Percentiles rank a stretch among this genome's conserved stretches.
These are phyloP conservation scores for Clarias pachynema DNA, from an alignment of 2,797 vertebrate species.

Conservation along the genomic window DNA sequence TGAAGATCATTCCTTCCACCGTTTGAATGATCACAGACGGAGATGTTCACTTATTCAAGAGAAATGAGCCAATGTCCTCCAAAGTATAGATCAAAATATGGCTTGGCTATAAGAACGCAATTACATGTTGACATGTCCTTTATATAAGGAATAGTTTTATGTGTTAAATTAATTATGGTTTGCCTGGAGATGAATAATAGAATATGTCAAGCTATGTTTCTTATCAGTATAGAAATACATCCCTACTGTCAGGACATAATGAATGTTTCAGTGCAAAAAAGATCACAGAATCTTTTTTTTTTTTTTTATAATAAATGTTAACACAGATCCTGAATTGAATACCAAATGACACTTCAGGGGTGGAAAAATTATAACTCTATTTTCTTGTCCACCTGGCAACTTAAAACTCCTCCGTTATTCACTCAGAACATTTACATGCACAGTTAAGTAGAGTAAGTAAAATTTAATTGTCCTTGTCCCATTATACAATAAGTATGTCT, in stretches of 20 bases:
- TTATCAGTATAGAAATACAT: neutral
- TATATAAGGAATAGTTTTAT: neutral
- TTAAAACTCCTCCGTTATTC: neutral
- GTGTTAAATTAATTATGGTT: neutral
- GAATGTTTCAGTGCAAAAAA: neutral
- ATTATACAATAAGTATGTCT: too few species aligned
- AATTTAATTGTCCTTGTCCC: too few species aligned
- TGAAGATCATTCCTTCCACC: conserved; percentile 33
- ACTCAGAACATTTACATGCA: too few species aligned
- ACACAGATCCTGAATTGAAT: neutral
- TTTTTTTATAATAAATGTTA: neutral
- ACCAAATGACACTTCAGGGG: neutral
- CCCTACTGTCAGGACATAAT: conserved; percentile 1
- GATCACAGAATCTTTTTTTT: neutral
- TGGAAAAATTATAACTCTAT: neutral
- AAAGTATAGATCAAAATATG: neutral
- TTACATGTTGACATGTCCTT: neutral
- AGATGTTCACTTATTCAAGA: conserved; percentile 12
- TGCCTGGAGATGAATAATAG: neutral
- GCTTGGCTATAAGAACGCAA: neutral
- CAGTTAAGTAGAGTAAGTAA: too few species aligned
- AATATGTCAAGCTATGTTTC: conserved; percentile 2
- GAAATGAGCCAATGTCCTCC: neutral
- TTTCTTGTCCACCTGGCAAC: neutral
- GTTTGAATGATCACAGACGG: conserved; percentile 34